Evolutionary conservation across 2,888 invertebrate species (phyloP).

Genomic region (Elegia similella): DNA sequence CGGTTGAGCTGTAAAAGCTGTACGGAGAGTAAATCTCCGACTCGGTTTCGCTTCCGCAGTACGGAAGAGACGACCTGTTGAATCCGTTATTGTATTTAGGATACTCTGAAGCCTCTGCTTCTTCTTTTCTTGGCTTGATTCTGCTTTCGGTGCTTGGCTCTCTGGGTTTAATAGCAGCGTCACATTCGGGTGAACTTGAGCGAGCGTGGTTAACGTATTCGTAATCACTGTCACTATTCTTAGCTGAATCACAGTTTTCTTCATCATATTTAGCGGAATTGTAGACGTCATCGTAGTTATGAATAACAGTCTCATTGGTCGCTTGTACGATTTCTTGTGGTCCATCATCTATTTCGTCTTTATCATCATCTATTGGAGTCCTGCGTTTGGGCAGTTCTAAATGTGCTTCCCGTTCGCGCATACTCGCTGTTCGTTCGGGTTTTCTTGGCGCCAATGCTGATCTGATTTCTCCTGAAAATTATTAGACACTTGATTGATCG

Average conservation of each 20-base stretch:
- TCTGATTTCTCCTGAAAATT: conserved; percentile 87
- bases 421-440: conserved; percentile 92
- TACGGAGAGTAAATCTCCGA: conserved; percentile 92
- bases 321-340: conserved; percentile 71
- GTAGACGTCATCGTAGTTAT: conserved; percentile 77
- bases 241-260: conserved; percentile 69
- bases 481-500: conserved; percentile 19
- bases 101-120: conserved; percentile 67
- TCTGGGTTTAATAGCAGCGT: conserved; percentile 78
- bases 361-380: conserved; percentile 76
- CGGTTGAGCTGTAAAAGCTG: conserved; percentile 86
- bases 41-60: conserved; percentile 92
- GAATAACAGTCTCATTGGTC: conserved; percentile 70
- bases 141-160: conserved; percentile 46
- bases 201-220: conserved; percentile 84
- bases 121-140: conserved; percentile 52
- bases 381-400: conserved; percentile 81
- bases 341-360: conserved; percentile 72
- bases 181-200: conserved; percentile 86
- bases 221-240: conserved; percentile 83
- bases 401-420: conserved; percentile 89
- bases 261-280: conserved; percentile 71
- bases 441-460: conserved; percentile 91
- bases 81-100: conserved; percentile 82
- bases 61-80: conserved; percentile 86